Evolutionary conservation across 35 echinoderm and acorn worm genomes (phyloP).

Genomic region (Acanthaster planci): DNA sequence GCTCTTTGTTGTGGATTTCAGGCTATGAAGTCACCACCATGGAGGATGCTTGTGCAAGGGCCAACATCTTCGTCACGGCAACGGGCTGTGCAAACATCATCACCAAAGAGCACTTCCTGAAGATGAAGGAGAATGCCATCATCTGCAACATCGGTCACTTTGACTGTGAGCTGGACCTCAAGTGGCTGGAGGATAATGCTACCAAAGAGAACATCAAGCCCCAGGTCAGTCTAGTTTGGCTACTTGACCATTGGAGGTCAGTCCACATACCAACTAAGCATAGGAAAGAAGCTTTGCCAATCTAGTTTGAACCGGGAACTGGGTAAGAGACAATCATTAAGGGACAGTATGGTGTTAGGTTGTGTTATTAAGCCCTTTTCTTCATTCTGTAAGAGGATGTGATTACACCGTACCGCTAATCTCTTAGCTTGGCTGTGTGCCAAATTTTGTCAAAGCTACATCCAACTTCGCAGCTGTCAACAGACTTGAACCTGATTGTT

Average conservation of each 20-base stretch:
- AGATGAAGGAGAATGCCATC: conserved; percentile 91
- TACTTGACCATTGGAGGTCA: not conserved
- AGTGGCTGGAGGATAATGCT: conserved; percentile 76
- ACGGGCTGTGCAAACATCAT: conserved; percentile 93
- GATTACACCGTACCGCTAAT: too few species aligned
- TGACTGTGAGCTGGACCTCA: conserved; percentile 92
- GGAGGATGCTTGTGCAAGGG: conserved; percentile 81
- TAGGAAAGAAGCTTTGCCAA: too few species aligned
- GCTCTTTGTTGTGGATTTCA: too few species aligned
- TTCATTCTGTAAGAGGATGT: too few species aligned
- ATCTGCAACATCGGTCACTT: conserved; percentile 99
- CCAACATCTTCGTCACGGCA: conserved; percentile 87
- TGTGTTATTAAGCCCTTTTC: too few species aligned
- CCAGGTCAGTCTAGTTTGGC: conserved; percentile 61
- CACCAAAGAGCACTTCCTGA: conserved; percentile 57
- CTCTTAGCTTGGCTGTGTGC: too few species aligned
- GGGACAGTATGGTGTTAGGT: too few species aligned
- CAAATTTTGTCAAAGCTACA: too few species aligned
- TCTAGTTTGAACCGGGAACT: too few species aligned
- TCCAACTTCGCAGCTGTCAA: too few species aligned
- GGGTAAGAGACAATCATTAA: too few species aligned
- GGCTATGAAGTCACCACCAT: conserved; percentile 97
- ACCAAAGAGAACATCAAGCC: conserved; percentile 90
- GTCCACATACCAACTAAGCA: not conserved
- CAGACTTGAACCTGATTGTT: too few species aligned